These are phyloP conservation scores for Myrmecobius fasciatus DNA, from an alignment of 2,113 vertebrate genomes.

Conservation along the genomic window DNA sequence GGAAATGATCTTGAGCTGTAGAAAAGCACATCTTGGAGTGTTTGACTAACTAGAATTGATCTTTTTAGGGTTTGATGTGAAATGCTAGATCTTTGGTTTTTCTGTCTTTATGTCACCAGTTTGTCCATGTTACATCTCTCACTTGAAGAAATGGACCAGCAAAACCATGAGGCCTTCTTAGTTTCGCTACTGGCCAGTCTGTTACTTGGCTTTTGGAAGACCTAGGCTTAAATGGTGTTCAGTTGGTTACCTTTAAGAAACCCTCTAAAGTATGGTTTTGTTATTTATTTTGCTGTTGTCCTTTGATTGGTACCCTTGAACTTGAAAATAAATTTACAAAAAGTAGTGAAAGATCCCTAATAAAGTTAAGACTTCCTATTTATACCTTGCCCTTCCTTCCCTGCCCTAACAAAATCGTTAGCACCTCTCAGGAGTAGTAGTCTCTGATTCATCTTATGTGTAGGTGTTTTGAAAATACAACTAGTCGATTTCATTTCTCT, in stretches of 20 bases:
- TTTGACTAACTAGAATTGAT: background rate
- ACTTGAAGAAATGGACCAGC: background rate
- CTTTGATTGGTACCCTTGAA: slow-evolving; percentile 6
- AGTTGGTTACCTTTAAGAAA: background rate
- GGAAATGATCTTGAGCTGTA: background rate
- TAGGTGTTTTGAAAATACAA: background rate
- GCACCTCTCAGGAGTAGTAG: background rate
- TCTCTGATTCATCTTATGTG: background rate
- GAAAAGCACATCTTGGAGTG: background rate
- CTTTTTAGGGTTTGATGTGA: too few species aligned
- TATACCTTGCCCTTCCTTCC: background rate
- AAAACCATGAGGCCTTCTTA: background rate
- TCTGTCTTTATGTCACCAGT: background rate
- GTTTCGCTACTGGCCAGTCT: background rate
- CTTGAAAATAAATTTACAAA: background rate
- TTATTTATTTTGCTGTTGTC: background rate
- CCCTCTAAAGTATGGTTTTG: background rate
- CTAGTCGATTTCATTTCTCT: background rate
- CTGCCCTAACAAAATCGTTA: background rate
- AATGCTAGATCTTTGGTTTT: background rate
- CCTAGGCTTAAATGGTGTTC: fast-evolving
- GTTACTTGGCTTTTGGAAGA: background rate
- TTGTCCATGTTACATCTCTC: background rate
- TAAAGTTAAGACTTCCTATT: background rate
- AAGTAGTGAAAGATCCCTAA: background rate